Conservation (phyloP, 1,140 invertebrate genomes). For the Cyclina sinensis region DNA sequence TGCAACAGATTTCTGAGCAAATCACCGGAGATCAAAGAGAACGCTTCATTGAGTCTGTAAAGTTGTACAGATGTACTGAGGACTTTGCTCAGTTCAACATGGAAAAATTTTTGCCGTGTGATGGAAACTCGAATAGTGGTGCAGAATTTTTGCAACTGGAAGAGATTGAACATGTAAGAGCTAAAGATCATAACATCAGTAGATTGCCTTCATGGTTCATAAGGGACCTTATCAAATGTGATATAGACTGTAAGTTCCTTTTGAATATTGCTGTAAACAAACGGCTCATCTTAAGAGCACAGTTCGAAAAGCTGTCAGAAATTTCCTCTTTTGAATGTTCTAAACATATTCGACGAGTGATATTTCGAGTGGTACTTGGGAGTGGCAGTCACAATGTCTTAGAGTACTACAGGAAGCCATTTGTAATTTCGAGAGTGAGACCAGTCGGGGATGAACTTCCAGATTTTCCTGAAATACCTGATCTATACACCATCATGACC, state of each 20-base stretch:
- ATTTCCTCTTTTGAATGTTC: constrained; percentile 89
- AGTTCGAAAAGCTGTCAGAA: constrained; percentile 91
- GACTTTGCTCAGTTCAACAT: neutral
- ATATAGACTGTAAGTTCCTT: constrained; percentile 88
- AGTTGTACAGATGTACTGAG: constrained; percentile 66
- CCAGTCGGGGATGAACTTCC: constrained; percentile 69
- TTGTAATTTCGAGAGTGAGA: constrained; percentile 72
- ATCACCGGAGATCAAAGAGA: neutral
- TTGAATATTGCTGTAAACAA: constrained; percentile 90
- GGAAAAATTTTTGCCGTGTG: neutral
- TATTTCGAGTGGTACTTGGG: constrained; percentile 89
- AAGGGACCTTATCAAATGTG: constrained; percentile 86
- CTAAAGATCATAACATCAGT: constrained; percentile 72
- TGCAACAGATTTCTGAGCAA: constrained; percentile 91
- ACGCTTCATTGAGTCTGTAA: constrained; percentile 68
- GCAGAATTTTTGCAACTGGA: neutral
- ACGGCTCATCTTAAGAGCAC: constrained; percentile 90
- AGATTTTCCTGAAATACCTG: constrained; percentile 73
- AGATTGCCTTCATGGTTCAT: constrained; percentile 89
- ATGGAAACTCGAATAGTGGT: neutral
- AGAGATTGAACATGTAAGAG: neutral
- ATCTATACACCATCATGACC: constrained; percentile 69
- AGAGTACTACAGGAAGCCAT: constrained; percentile 80
- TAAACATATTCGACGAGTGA: constrained; percentile 89
- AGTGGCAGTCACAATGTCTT: constrained; percentile 72